phyloP scores from a whole-genome alignment of 1,140 invertebrate genomes.

The Aphaenogaster floridana region DNA sequence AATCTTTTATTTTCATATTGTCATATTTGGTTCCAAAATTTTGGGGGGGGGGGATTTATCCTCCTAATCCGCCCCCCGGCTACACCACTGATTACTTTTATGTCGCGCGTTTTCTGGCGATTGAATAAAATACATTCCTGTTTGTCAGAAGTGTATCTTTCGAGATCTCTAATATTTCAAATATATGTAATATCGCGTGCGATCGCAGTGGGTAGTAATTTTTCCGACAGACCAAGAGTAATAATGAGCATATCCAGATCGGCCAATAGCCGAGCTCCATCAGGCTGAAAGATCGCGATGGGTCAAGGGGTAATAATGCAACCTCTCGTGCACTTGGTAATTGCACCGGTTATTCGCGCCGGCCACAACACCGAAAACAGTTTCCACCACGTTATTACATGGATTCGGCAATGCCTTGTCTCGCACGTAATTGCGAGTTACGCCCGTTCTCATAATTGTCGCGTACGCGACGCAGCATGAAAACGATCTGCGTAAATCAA shows the following conservation, averaged over 20 bases:
- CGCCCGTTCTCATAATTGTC: constrained; percentile 6
- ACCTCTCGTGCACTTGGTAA: constrained; percentile 61
- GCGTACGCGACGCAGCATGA: constrained; percentile 1
- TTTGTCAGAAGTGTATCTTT: not conserved
- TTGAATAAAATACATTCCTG: not conserved
- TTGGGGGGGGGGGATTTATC: too few relatives aligned
- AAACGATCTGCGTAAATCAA: constrained; percentile 10
- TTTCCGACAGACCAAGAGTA: constrained; percentile 16
- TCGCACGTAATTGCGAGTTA: constrained; percentile 30
- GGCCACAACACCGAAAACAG: constrained; percentile 10
- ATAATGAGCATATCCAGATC: constrained; percentile 49
- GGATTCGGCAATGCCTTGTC: constrained; percentile 31
- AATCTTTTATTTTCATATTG: too few relatives aligned
- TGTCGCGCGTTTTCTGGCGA: not conserved
- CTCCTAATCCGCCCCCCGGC: too few relatives aligned
- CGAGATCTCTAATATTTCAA: not conserved
- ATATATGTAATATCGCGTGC: not conserved
- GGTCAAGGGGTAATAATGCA: constrained; percentile 68
- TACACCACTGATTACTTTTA: not conserved
- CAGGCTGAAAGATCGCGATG: constrained; percentile 49
- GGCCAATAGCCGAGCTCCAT: not conserved
- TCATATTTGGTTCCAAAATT: too few relatives aligned
- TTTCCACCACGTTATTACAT: constrained; percentile 16
- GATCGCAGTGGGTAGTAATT: not conserved
- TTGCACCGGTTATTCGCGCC: constrained; percentile 69